A percentile compares a stretch with the other conserved stretches of the same genome.
phyloP scores from a whole-genome alignment of 1,140 invertebrate genomes.

The Atopsyche davidsoni region DNA sequence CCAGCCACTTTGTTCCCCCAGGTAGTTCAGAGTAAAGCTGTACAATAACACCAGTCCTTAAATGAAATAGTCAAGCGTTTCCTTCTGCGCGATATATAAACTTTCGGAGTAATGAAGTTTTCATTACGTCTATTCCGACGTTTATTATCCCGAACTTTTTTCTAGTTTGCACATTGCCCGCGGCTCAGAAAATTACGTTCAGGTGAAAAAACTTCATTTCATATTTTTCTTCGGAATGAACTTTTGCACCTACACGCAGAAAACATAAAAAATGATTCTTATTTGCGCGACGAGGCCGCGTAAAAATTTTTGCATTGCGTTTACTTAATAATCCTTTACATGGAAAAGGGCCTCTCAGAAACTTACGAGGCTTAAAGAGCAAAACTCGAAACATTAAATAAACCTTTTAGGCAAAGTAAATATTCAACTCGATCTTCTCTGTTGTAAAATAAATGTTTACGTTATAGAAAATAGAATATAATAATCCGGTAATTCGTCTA shows the following conservation, averaged over 20 bases:
- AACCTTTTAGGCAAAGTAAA: no score
- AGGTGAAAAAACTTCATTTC: conserved; percentile 4
- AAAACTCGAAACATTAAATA: no score
- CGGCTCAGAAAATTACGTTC: conserved; percentile 9
- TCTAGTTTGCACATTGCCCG: conserved; percentile 9
- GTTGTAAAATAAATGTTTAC: no score
- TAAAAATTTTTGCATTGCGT: conserved; percentile 1
- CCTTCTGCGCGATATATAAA: conserved; percentile 7
- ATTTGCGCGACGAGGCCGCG: not conserved
- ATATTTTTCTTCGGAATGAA: no score
- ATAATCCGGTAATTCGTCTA: no score
- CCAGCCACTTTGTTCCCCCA: not conserved
- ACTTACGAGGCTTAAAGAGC: no score
- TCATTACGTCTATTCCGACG: conserved; percentile 5
- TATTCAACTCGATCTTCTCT: no score
- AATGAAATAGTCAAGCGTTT: not conserved
- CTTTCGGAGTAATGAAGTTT: conserved; percentile 17
- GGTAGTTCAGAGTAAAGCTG: not conserved
- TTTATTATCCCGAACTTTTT: conserved; percentile 2
- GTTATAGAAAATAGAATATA: no score
- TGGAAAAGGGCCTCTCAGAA: no score
- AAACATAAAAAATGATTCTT: no score
- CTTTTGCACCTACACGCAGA: no score
- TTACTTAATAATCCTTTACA: no score
- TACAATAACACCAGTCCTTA: conserved; percentile 1